Conservation (phyloP, 2,113 vertebrate species). For the Crypturellus undulatus region DNA sequence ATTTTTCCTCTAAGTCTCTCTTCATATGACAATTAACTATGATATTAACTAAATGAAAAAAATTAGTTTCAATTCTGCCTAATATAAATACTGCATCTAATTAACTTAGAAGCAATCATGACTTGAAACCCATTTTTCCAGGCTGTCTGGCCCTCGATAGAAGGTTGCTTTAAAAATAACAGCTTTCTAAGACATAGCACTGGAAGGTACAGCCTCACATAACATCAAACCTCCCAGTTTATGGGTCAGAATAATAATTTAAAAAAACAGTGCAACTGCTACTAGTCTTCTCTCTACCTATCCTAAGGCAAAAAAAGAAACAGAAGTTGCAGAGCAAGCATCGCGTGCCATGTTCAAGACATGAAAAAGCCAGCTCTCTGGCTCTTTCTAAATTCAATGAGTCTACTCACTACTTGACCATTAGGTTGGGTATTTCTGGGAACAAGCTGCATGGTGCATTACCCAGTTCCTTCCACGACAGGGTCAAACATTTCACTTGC, state of each 20-base stretch:
- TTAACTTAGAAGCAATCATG: background rate
- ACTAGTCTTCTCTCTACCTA: background rate
- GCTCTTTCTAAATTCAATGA: background rate
- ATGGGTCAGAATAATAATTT: fast-evolving
- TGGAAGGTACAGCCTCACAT: background rate
- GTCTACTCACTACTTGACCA: fast-evolving
- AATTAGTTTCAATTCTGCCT: background rate
- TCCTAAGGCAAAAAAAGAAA: background rate
- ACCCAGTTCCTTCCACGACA: fast-evolving
- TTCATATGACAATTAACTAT: background rate
- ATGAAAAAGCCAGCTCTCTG: fast-evolving
- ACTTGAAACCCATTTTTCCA: background rate
- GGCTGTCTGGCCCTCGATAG: background rate
- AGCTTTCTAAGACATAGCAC: background rate
- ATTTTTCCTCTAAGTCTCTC: background rate
- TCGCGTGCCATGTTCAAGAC: fast-evolving
- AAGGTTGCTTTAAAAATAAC: background rate
- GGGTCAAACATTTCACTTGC: background rate
- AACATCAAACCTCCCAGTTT: fast-evolving
- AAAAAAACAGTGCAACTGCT: fast-evolving
- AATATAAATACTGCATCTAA: background rate
- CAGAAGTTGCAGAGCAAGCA: background rate
- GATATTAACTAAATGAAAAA: background rate
- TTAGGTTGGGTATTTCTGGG: background rate
- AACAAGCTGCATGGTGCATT: fast-evolving